Conservation (phyloP, 2,113 vertebrate species). For the Hippocampus guttulatus region DNA sequence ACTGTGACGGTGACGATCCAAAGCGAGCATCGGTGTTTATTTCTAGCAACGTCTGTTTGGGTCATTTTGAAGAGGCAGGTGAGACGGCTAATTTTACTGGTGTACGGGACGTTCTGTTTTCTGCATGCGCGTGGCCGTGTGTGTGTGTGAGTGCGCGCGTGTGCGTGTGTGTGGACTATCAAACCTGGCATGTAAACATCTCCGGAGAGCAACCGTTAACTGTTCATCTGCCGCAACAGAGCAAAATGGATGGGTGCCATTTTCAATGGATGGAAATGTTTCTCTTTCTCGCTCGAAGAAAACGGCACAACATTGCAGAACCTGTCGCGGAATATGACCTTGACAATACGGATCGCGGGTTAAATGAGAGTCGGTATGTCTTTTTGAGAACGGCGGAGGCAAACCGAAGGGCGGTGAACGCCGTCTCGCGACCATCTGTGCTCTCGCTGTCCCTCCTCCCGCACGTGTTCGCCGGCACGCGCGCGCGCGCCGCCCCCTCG, state of each 20-base stretch:
- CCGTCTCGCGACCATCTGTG: constrained; percentile 32
- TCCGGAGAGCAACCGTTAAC: constrained; percentile 37
- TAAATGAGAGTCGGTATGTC: not conserved
- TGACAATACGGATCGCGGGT: too few species aligned
- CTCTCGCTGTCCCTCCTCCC: not conserved
- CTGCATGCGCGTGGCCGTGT: not conserved
- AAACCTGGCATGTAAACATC: constrained; percentile 34
- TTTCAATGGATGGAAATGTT: not conserved
- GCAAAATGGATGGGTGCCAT: constrained; percentile 12
- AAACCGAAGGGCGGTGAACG: constrained; percentile 6
- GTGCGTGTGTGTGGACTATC: not conserved
- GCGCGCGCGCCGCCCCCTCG: not conserved
- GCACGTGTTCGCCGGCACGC: constrained; percentile 22
- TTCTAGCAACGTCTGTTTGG: not conserved
- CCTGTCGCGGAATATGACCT: not conserved
- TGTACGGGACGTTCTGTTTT: not conserved
- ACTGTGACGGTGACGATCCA: not conserved
- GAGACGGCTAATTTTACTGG: not conserved
- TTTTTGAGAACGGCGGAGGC: constrained; percentile 9
- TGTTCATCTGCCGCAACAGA: constrained; percentile 14
- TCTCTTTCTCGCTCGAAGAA: not conserved
- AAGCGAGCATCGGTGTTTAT: not conserved
- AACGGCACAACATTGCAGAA: not conserved
- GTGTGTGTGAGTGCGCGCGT: constrained; percentile 8
- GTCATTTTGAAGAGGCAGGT: not conserved